Percentiles rank a stretch among this genome's conserved stretches.
Evolutionary conservation across 2,797 vertebrate species (phyloP).

Genomic region (Myotis planiceps): DNA sequence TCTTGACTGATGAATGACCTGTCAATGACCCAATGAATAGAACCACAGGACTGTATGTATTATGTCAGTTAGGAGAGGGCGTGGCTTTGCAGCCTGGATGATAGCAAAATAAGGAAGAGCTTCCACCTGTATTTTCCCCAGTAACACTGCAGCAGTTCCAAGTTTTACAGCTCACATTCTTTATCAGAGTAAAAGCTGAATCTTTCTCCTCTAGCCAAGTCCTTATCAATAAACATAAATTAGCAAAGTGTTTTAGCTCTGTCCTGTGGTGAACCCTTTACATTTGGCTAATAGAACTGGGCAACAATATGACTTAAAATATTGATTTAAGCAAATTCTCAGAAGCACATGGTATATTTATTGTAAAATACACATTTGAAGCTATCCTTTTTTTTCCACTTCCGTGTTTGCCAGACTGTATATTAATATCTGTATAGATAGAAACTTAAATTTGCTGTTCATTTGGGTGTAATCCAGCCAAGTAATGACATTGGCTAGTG

Average conservation of each 20-base stretch:
- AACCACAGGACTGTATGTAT: not conserved
- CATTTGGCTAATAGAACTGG: constrained; percentile 64
- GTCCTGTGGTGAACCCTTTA: constrained; percentile 54
- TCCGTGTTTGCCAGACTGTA: not conserved
- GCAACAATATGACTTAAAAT: constrained; percentile 67
- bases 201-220: constrained; percentile 58
- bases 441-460: constrained; percentile 16
- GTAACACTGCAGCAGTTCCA: not conserved
- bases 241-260: constrained; percentile 62
- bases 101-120: not conserved
- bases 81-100: not conserved
- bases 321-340: constrained; percentile 78
- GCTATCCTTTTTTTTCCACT: not conserved
- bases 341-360: constrained; percentile 63
- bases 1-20: not conserved
- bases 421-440: constrained; percentile 32
- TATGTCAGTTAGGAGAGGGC: not conserved
- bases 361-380: constrained; percentile 64
- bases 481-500: not conserved
- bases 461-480: not conserved
- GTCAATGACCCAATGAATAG: not conserved
- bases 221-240: constrained; percentile 76
- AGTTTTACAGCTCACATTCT: constrained; percentile 28
- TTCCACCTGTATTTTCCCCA: not conserved
- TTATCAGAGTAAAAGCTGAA: constrained; percentile 56